Evolutionary conservation across 2,113 vertebrate species (phyloP), one percentile per base, ranked within the genome.

Genomic region (Myotis lucifugus): DNA sequence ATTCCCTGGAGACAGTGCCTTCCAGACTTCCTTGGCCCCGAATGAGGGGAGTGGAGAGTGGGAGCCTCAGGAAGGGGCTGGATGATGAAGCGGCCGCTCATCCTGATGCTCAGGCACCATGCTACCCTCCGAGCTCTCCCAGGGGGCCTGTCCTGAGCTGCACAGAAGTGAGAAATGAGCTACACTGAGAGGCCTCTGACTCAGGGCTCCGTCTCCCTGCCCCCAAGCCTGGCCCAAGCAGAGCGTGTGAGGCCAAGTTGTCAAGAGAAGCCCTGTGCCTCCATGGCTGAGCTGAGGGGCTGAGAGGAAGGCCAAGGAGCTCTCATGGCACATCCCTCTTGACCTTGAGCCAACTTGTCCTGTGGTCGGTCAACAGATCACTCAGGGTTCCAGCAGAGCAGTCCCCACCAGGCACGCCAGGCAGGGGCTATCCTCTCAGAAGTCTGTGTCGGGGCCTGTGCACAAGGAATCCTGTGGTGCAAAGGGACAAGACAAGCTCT

Each of bases 261-360:
- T 42, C n/a, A 6, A 64, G 61, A 8, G 34, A 64, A 42, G 10
- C 34, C 18, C 0, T 5, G 14, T 3, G 1, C 27, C 74, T 40
- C 77, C 37, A 8, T 2, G 19, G 48, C 8, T 17, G 5, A 25
- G 25, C 64, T 0, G 0, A 23, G n/a, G 23, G 13, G 10, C 27
- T 27, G 11, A 14, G 54, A 78, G 18, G 50, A 10, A 19, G 0
- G 3, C 21, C 29, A 37, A 42, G 73, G 27, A 46, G 83, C 61
- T 12, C 61, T 67, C 19, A 2, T 13, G 14, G n/a, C 32, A n/a
- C 3, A 25, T 32, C 54, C 69, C 40, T 40, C 74, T n/a, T 9
- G 4, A 25, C 50, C 15, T 74, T 8, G 1, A 34, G 23, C 54
- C 3, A 5, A 2, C 23, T 34, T 11, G 5, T 29, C 59, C 46